Evolutionary conservation across 2,113 vertebrate genomes (phyloP).

Genomic region (Columbina picui): DNA sequence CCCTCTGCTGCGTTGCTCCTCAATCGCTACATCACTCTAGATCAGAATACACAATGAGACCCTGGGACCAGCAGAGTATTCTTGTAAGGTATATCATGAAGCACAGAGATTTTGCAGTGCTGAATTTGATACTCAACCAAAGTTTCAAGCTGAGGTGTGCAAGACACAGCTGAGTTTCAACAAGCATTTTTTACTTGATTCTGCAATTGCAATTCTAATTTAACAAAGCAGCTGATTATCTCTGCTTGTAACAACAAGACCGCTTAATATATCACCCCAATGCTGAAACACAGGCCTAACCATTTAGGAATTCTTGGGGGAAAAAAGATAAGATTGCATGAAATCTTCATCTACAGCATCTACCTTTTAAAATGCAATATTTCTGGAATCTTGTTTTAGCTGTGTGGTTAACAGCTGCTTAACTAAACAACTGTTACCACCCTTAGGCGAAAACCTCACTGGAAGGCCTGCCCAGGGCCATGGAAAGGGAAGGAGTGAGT

Average conservation of each 20-base stretch:
- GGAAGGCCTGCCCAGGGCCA: not conserved
- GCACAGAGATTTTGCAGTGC: not conserved
- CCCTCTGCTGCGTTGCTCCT: not conserved
- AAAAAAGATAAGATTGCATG: not conserved
- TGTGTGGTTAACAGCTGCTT: not conserved
- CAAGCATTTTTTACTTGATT: not conserved
- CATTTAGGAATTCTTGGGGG: not conserved
- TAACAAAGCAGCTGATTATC: not conserved
- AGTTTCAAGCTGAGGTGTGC: not conserved
- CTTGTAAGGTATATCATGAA: not conserved
- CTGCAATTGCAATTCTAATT: not conserved
- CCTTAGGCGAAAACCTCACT: not conserved
- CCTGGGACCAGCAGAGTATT: not conserved
- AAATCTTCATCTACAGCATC: not conserved
- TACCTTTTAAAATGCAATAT: not conserved
- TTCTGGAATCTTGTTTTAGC: not conserved
- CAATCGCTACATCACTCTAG: not conserved
- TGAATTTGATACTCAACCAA: not conserved
- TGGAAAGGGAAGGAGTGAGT: not conserved
- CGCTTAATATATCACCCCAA: not conserved
- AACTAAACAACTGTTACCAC: not conserved
- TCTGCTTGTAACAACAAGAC: not conserved
- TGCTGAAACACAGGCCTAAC: not conserved
- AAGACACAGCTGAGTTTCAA: not conserved
- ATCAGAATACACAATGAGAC: not conserved